These are phyloP conservation scores for Tympanuchus pallidicinctus DNA, from an alignment of 2,113 vertebrate genomes.

Conservation along the genomic window DNA sequence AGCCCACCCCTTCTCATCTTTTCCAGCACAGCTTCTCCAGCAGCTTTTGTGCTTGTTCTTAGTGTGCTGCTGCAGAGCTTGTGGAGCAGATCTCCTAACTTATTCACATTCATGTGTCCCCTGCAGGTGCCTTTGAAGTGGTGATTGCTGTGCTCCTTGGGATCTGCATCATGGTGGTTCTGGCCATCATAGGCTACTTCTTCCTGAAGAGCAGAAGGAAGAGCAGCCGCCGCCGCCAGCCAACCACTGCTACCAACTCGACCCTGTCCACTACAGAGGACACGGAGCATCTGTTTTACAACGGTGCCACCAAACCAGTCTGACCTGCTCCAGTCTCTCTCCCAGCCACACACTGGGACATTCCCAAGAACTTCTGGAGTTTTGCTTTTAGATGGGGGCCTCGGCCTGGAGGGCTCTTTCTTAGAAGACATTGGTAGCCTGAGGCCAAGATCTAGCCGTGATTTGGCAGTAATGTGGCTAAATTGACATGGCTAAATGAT, in stretches of 20 bases:
- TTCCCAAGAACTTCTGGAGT: slow-evolving; percentile 16
- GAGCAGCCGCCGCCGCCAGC: slow-evolving; percentile 70
- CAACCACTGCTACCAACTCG: slow-evolving; percentile 78
- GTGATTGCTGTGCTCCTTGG: slow-evolving; percentile 79
- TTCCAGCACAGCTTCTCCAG: neutral
- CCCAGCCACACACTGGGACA: neutral
- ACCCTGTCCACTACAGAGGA: slow-evolving; percentile 81
- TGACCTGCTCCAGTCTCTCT: slow-evolving; percentile 71
- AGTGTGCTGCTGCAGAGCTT: neutral
- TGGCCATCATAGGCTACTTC: slow-evolving; percentile 85
- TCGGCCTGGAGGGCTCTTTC: slow-evolving; percentile 39
- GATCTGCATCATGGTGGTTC: slow-evolving; percentile 82
- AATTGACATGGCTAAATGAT: neutral
- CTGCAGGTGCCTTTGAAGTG: slow-evolving; percentile 72
- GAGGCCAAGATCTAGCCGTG: slow-evolving; percentile 32
- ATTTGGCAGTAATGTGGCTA: slow-evolving; percentile 15
- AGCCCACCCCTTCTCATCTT: neutral
- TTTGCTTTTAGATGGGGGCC: neutral
- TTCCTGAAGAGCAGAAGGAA: slow-evolving; percentile 82
- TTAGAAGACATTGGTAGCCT: slow-evolving; percentile 39
- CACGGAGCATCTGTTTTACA: slow-evolving; percentile 89
- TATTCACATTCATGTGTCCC: accelerated
- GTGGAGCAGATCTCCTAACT: neutral
- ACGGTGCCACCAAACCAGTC: slow-evolving; percentile 89
- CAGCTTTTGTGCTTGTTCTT: neutral